Base-by-base conservation (phyloP, 2,888 invertebrate species). In the Troilus luridus region DNA sequence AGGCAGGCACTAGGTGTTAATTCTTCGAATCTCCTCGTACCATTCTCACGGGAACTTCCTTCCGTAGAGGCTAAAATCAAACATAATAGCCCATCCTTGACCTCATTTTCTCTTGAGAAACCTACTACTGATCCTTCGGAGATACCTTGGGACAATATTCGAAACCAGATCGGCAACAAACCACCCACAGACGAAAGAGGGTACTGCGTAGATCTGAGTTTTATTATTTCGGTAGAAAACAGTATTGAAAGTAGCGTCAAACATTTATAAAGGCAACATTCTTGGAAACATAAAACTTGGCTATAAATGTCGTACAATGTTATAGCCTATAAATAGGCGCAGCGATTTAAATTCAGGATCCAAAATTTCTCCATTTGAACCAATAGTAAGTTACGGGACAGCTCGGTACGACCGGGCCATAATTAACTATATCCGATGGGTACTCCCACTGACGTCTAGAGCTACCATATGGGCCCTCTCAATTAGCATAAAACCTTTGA, bases 241-340 rank as follows among this genome's bases (percentile, higher is more conserved):
- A 41, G 17, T 77, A 41, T 77, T 27, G 41, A 77, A 77, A 77
- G 72, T 17, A 41, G 27, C 72, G 19, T 77, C 72, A 24, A 67
- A 41, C 24, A 17, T 27, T 21, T 85, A 85, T 54, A 56, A 85
- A 58, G n/a, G 56, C 21, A 56, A 56, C 85, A n/a, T 85, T 85
- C 56, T 85, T 14, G 85, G 85, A 56, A 85, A 56, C 85, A 85
- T 85, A 85, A 85, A 85, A 56, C 54, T 1, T n/a, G 56, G 85
- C 85, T 56, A 85, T 56, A 54, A 54, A 85, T n/a, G 54, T 85
- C n/a, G 12, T 85, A 85, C 85, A 85, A 85, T 21, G 85, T 85
- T 85, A 85, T 54, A 21, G 85, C 41, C 85, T n/a, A 85, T 85
- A 85, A 85, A 85, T 77, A 77, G 72, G 41, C 17, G 72, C 41